Evolutionary conservation across 2,113 vertebrate genomes (phyloP), one percentile per base, ranked within the genome.

Genomic region (Cyphomyrus plagiostoma): DNA sequence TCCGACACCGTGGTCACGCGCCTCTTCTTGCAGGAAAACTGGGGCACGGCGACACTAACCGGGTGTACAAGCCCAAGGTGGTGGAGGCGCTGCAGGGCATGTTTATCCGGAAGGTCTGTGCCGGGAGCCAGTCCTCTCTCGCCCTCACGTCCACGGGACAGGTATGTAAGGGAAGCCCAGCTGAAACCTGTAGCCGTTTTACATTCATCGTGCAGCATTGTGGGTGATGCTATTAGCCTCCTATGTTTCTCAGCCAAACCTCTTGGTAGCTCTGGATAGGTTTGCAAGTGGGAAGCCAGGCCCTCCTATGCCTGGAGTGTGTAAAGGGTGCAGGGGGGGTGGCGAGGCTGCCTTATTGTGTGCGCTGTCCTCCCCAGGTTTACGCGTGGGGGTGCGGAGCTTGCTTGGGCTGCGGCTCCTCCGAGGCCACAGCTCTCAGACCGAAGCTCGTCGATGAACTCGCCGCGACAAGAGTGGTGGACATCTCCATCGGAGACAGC

Each of bases 51-150:
- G 97, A 97, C 92, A 97, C 97, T 46, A 97, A 97, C n/a, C 94
- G 97, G 93, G 97, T 97, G 0, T 97, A 97, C 92, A 97, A 97
- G 91, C 97, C 97, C 88, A 97, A 97, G 94, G 96, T 97, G 88
- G 95, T 97, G 93, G 96, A 97, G 94, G 96, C 96, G 88, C 94
- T 97, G 80, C 97, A 97, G 91, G 97, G 97, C 93, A 97, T 97
- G 97, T 97, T 97, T 90, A 96, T 97, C 93, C 94, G 97, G 30
- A 97, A 97, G 93, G 96, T 97, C 58, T 97, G 97, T 92, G 97
- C 97, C 83, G 97, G 97, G 30, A 97, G 97, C 91, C 97, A 97
- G 26, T 97, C 97, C 92, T 97, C 97, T 0, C 95, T 97, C 90
- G 95, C 96, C 62, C 95, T 97, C 91, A 97, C 97, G 0, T 97